These are phyloP conservation scores for Bostrychus sinensis DNA, from an alignment of 2,113 vertebrate species.

Conservation along the genomic window DNA sequence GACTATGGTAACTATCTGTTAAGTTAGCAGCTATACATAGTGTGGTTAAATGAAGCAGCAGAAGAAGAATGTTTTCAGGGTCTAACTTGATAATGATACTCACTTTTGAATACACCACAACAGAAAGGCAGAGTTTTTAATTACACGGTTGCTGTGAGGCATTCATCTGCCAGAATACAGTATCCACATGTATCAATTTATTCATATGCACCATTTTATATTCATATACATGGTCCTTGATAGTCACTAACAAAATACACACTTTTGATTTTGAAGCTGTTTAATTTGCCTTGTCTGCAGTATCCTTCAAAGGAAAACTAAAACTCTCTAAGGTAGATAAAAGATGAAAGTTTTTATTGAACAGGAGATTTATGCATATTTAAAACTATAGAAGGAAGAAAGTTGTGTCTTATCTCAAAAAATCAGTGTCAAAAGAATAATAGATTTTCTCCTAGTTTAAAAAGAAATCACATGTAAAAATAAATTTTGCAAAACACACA, in stretches of 20 bases:
- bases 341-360: slow-evolving; percentile 7
- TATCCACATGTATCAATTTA: background rate
- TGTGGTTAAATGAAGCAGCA: too few relatives aligned
- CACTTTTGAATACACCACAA: background rate
- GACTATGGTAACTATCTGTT: too few relatives aligned
- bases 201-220: background rate
- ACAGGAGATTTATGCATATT: slow-evolving; percentile 3
- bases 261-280: slow-evolving; percentile 13
- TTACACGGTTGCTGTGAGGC: background rate
- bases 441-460: slow-evolving; percentile 1
- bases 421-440: background rate
- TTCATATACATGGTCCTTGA: slow-evolving; percentile 1
- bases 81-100: background rate
- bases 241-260: background rate
- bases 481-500: background rate
- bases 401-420: background rate
- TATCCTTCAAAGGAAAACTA: background rate
- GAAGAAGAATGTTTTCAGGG: too few relatives aligned
- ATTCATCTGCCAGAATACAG: background rate
- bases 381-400: slow-evolving; percentile 3
- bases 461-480: background rate
- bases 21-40: too few relatives aligned
- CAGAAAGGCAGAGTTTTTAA: background rate
- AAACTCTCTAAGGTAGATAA: background rate
- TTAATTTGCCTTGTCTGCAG: slow-evolving; percentile 18